Percentiles rank a stretch among this genome's conserved stretches.
phyloP scores from a whole-genome alignment of 2,888 invertebrate species.

The Pristionchus exspectatus region DNA sequence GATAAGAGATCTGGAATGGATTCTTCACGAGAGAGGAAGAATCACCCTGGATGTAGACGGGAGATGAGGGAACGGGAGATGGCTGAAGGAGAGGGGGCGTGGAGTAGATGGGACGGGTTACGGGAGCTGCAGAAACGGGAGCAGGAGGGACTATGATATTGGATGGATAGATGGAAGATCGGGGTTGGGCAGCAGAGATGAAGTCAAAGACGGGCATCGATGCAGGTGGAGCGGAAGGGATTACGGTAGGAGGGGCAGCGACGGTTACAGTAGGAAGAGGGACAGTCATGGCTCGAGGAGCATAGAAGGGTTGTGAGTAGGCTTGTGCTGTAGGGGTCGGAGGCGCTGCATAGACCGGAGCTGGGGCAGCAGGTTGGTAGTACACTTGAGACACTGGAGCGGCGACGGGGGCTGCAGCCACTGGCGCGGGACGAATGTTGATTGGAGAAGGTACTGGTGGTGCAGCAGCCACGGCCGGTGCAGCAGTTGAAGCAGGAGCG shows the following conservation, averaged over 20 bases:
- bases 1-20: slow-evolving; percentile 24
- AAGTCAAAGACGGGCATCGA: neutral
- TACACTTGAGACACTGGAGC: neutral
- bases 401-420: neutral
- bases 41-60: neutral
- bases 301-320: neutral
- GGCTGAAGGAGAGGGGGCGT: neutral
- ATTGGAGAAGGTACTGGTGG: neutral
- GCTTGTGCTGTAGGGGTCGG: neutral
- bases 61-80: neutral
- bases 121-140: neutral
- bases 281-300: neutral
- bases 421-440: neutral
- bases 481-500: neutral
- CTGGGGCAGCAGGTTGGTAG: neutral
- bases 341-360: neutral
- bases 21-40: neutral
- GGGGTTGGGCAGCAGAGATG: neutral
- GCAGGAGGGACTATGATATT: neutral
- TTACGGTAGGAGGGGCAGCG: neutral
- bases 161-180: neutral
- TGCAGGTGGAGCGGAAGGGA: neutral
- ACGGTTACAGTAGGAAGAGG: neutral
- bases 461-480: neutral
- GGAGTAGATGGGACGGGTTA: slow-evolving; percentile 11